These are phyloP conservation scores for Uropetala carovei DNA, from an alignment of 2,888 invertebrate genomes.

Conservation along the genomic window DNA sequence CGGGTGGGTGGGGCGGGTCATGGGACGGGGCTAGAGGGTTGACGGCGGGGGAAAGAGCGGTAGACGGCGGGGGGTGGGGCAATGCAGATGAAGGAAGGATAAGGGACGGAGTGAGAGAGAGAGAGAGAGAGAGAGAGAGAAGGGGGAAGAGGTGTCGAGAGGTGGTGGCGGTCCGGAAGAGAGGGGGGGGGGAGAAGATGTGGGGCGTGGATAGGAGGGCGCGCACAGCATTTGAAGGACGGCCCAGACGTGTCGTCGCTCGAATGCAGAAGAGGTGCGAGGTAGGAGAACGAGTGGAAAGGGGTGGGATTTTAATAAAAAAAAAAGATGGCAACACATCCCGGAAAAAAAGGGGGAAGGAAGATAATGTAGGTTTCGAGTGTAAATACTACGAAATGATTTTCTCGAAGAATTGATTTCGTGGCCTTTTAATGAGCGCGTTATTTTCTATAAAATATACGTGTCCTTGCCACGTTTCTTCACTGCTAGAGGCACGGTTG, in stretches of 20 bases:
- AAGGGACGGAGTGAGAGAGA: neutral
- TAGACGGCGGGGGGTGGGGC: neutral
- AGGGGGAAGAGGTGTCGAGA: neutral
- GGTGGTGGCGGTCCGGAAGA: too few species aligned
- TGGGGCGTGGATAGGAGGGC: neutral
- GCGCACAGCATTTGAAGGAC: neutral
- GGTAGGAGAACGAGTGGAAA: neutral
- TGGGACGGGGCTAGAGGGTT: neutral
- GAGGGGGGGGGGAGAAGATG: neutral
- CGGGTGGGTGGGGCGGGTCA: neutral
- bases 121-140: neutral
- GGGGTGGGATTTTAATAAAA: neutral
- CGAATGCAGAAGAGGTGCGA: neutral
- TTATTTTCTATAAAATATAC: too few species aligned
- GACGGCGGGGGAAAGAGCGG: neutral
- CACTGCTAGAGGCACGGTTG: too few species aligned
- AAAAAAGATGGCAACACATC: neutral
- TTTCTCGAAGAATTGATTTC: neutral
- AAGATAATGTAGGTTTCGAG: neutral
- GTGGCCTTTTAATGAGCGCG: too few species aligned
- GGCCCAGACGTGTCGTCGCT: slow-evolving; percentile 9
- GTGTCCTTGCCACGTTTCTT: too few species aligned
- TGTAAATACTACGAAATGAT: neutral
- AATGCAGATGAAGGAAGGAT: neutral
- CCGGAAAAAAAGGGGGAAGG: neutral